phyloP scores from a whole-genome alignment of 2,113 vertebrate genomes.

The Panthera leo region DNA sequence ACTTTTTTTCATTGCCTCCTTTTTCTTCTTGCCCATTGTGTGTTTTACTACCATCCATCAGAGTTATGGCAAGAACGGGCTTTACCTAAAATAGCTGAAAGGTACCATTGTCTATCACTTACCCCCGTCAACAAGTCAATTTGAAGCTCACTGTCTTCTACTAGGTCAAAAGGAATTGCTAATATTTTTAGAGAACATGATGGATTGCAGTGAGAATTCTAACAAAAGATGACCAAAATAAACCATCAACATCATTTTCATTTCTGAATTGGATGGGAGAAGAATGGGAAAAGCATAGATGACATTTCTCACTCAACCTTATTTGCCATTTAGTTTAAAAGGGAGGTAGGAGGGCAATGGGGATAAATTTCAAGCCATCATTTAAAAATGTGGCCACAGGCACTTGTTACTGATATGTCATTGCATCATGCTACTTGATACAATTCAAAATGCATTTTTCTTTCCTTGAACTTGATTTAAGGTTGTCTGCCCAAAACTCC shows the following conservation, averaged over 20 bases:
- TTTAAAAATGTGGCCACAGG: slow-evolving; percentile 46
- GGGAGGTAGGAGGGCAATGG: neutral
- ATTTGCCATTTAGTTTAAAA: slow-evolving; percentile 51
- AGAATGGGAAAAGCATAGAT: neutral
- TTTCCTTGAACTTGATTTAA: slow-evolving; percentile 63
- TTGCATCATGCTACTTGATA: slow-evolving; percentile 44
- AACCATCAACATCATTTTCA: slow-evolving; percentile 59
- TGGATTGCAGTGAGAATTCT: neutral
- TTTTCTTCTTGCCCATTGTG: slow-evolving; percentile 50
- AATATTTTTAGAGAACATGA: slow-evolving; percentile 50
- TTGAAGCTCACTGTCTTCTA: slow-evolving; percentile 56
- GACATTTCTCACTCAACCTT: slow-evolving; percentile 54
- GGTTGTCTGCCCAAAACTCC: slow-evolving; percentile 58
- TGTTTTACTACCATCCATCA: slow-evolving; percentile 60
- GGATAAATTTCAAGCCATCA: slow-evolving; percentile 60
- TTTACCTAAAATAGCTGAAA: slow-evolving; percentile 63
- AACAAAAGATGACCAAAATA: slow-evolving; percentile 75
- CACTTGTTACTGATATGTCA: slow-evolving; percentile 67
- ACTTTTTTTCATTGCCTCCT: slow-evolving; percentile 64
- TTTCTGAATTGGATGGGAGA: slow-evolving; percentile 34
- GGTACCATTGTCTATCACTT: slow-evolving; percentile 64
- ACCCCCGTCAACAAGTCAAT: slow-evolving; percentile 25
- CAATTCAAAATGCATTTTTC: slow-evolving; percentile 52
- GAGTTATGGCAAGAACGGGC: slow-evolving; percentile 59
- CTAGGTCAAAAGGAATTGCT: slow-evolving; percentile 61